Evolutionary conservation across 2,888 invertebrate species (phyloP).

Genomic region (Iselma pallidipennis): DNA sequence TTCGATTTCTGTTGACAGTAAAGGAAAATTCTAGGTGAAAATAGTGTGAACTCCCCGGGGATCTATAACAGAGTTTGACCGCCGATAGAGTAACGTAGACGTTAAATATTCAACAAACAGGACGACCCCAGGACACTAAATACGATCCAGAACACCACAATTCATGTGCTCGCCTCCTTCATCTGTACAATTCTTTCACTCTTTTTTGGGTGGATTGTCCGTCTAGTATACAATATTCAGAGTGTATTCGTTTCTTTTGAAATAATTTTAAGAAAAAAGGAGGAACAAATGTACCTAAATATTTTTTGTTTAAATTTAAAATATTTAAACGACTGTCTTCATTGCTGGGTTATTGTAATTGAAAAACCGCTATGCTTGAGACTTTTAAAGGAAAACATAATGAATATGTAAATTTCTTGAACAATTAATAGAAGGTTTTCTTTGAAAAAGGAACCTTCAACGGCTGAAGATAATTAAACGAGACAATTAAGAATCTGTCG

Average conservation of each 20-base stretch:
- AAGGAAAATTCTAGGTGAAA: slow-evolving; percentile 18
- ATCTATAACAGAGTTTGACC: slow-evolving; percentile 33
- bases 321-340: too few relatives aligned
- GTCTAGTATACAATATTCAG: slow-evolving; percentile 9
- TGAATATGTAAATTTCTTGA: slow-evolving; percentile 17
- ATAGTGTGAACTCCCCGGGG: slow-evolving; percentile 28
- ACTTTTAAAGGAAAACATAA: slow-evolving; percentile 9
- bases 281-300: too few relatives aligned
- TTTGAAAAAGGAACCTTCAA: neutral
- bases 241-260: neutral
- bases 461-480: neutral
- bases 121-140: slow-evolving; percentile 29
- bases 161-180: slow-evolving; percentile 17
- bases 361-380: too few relatives aligned
- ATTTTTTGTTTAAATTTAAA: too few relatives aligned
- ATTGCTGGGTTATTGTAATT: too few relatives aligned
- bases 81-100: slow-evolving; percentile 32
- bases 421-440: slow-evolving; percentile 14
- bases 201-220: too few relatives aligned
- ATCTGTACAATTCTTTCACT: slow-evolving; percentile 16
- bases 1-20: slow-evolving; percentile 22
- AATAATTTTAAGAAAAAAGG: neutral
- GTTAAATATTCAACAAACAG: slow-evolving; percentile 37
- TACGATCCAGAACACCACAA: slow-evolving; percentile 22
- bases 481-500: slow-evolving; percentile 21